Evolutionary conservation across 2,113 vertebrate species (phyloP).

Genomic region (Tauraco erythrolophus): DNA sequence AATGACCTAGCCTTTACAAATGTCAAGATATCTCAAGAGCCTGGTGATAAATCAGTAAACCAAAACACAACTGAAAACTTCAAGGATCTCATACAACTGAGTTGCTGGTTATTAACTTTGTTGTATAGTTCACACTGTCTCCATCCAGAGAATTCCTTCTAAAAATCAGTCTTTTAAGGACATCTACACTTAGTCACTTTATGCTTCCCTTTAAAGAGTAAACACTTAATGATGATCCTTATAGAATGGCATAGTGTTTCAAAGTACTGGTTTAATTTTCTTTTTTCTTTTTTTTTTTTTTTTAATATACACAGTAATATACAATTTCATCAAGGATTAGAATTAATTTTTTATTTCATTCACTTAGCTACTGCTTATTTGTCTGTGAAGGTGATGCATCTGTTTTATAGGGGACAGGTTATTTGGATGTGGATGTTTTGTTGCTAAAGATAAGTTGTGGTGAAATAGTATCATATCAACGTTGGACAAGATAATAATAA

Average conservation of each 20-base stretch:
- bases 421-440: background rate
- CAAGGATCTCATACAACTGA: background rate
- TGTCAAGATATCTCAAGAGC: background rate
- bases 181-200: background rate
- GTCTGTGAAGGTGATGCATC: background rate
- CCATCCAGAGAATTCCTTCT: background rate
- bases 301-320: background rate
- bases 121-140: background rate
- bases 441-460: background rate
- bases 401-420: fast-evolving
- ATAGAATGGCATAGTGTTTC: background rate
- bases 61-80: background rate
- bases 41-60: background rate
- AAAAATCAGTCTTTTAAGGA: background rate
- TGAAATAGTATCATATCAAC: background rate
- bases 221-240: background rate
- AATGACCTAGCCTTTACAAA: background rate
- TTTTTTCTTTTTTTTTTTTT: background rate
- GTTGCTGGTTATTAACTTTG: background rate
- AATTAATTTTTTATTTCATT: background rate
- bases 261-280: background rate
- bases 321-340: background rate
- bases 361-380: background rate
- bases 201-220: background rate
- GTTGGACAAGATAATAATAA: background rate